Evolutionary conservation across 2,888 invertebrate genomes (phyloP).

Genomic region (Lochmaea capreae): DNA sequence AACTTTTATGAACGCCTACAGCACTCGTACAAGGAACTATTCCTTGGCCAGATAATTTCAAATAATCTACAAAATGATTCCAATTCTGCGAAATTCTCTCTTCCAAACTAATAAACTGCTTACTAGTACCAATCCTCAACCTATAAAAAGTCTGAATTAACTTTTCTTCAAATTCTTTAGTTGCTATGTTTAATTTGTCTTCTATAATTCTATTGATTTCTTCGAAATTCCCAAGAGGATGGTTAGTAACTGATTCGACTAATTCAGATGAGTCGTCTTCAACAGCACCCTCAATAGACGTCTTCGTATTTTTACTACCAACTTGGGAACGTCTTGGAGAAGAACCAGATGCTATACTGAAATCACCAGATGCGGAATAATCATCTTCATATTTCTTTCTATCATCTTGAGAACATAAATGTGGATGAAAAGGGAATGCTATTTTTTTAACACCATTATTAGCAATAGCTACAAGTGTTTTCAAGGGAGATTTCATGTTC

Average conservation of each 20-base stretch:
- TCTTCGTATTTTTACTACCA: not conserved
- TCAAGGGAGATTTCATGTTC: conserved; percentile 49
- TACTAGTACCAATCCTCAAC: conserved; percentile 50
- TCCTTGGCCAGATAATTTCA: conserved; percentile 46
- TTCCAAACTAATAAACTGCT: conserved; percentile 52
- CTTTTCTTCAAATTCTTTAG: conserved; percentile 48
- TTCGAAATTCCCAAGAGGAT: conserved; percentile 36
- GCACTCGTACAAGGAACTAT: not conserved
- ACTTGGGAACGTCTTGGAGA: conserved; percentile 25
- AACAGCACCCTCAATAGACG: not conserved
- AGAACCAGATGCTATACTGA: conserved; percentile 42
- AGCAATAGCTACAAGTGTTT: conserved; percentile 48
- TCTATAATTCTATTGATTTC: conserved; percentile 44
- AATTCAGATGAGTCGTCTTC: conserved; percentile 19
- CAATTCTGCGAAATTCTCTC: conserved; percentile 51
- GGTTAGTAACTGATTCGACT: conserved; percentile 1
- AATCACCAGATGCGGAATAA: conserved; percentile 48
- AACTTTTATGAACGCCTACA: not conserved
- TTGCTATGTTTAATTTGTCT: conserved; percentile 40
- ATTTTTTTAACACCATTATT: conserved; percentile 50
- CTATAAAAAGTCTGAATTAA: conserved; percentile 50
- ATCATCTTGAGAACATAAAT: not conserved
- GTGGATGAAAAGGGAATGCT: conserved; percentile 40
- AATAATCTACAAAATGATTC: conserved; percentile 51
- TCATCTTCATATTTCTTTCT: conserved; percentile 36